A percentile compares a stretch with the other conserved stretches of the same genome.
phyloP scores from a whole-genome alignment of 2,888 invertebrate species.

The Acanthopleura granulata region DNA sequence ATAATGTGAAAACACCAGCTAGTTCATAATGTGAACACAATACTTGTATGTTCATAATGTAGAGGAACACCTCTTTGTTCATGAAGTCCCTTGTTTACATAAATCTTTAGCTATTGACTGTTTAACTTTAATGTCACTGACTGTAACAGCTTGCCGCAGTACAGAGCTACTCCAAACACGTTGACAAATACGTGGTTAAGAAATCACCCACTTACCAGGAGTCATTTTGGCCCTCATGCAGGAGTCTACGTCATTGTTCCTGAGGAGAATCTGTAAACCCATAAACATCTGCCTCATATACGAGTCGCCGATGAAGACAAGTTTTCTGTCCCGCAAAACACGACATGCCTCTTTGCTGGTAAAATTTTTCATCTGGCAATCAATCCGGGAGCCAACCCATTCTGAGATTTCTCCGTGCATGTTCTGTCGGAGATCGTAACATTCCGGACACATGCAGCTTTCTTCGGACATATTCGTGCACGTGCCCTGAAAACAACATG shows the following conservation, averaged over 20 bases:
- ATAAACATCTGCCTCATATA: slow-evolving; percentile 7
- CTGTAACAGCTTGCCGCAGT: no score
- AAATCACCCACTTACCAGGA: background rate
- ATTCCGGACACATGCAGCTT: background rate
- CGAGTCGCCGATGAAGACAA: slow-evolving; percentile 5
- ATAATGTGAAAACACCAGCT: no score
- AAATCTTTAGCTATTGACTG: no score
- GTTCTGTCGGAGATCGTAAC: background rate
- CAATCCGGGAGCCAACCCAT: background rate
- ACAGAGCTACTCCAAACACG: background rate
- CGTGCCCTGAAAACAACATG: slow-evolving; percentile 1
- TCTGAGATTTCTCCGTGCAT: background rate
- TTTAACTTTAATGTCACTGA: no score
- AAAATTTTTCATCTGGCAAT: background rate
- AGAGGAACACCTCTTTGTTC: no score
- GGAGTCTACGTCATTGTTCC: background rate
- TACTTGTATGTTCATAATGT: no score
- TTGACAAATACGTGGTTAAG: no score
- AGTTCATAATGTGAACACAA: no score
- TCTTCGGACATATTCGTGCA: background rate
- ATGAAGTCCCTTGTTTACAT: no score
- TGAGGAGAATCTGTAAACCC: background rate
- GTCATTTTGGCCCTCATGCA: background rate
- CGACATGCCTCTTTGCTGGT: background rate
- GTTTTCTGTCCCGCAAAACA: background rate